Conservation (phyloP, 2,113 vertebrate genomes). For the Indicator maculatus region DNA sequence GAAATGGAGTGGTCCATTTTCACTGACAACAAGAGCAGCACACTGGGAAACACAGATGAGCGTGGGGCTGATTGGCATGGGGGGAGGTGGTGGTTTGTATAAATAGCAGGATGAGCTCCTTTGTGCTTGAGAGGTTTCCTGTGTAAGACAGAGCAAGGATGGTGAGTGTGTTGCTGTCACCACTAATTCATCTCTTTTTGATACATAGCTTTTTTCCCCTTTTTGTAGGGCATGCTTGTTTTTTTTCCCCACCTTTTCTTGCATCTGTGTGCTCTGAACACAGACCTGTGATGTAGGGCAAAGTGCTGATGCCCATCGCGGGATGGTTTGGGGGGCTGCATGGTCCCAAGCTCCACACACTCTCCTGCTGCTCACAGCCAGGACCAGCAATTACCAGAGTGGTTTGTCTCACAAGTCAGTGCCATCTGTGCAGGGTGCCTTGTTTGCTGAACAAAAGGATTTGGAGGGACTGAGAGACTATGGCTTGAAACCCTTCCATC, state of each 20-base stretch:
- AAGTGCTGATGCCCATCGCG: not conserved
- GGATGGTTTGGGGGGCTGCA: not conserved
- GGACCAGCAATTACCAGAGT: not conserved
- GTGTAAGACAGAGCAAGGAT: not conserved
- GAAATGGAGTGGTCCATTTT: not conserved
- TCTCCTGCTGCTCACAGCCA: not conserved
- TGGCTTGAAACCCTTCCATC: not conserved
- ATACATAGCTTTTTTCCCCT: not conserved
- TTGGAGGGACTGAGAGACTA: not conserved
- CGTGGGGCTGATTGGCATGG: not conserved
- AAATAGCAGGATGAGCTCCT: not conserved
- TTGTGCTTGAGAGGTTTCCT: constrained; percentile 25
- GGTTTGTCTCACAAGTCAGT: constrained; percentile 6
- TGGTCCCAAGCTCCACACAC: not conserved
- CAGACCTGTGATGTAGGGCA: not conserved
- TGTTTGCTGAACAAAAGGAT: constrained; percentile 43
- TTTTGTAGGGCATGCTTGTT: not conserved
- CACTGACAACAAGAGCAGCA: not conserved
- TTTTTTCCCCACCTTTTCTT: not conserved
- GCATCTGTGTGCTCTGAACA: rapidly evolving
- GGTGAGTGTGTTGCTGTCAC: not conserved
- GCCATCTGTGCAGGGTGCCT: constrained; percentile 60
- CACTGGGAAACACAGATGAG: not conserved
- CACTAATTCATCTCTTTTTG: not conserved
- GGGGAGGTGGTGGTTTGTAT: not conserved